phyloP scores from a whole-genome alignment of 2,113 vertebrate genomes.

The Pleuronectes platessa region DNA sequence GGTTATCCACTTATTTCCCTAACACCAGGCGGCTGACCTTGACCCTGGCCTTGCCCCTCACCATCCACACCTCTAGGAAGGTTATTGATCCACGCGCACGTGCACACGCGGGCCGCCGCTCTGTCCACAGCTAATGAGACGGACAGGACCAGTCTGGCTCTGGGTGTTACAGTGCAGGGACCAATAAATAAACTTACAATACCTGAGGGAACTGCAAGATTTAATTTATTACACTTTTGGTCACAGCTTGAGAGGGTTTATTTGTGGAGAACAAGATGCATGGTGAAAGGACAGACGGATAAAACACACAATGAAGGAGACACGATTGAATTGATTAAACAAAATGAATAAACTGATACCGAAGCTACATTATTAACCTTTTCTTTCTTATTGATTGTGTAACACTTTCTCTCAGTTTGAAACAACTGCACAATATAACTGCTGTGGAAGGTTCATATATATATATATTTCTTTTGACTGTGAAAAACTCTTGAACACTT shows the following conservation, averaged over 20 bases:
- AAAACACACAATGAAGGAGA: neutral
- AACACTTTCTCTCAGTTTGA: neutral
- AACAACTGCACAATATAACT: neutral
- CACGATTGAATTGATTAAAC: neutral
- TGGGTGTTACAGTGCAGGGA: conserved; percentile 54
- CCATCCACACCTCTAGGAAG: conserved; percentile 66
- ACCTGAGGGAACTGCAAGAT: conserved; percentile 46
- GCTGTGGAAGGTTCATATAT: neutral
- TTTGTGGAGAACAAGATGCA: conserved; percentile 36
- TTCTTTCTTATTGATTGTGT: neutral
- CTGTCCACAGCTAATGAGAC: conserved; percentile 65
- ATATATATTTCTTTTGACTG: neutral
- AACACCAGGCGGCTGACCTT: conserved; percentile 57
- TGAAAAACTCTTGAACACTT: neutral
- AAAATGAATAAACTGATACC: neutral
- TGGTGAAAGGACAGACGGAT: neutral
- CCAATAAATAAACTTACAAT: conserved; percentile 65
- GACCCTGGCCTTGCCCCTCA: conserved; percentile 66
- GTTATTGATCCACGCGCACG: conserved; percentile 64
- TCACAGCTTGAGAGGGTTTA: conserved; percentile 39
- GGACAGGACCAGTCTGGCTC: conserved; percentile 51
- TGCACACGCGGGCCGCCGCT: conserved; percentile 27
- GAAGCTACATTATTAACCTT: neutral
- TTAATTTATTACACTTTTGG: conserved; percentile 53
- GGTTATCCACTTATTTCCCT: conserved; percentile 75